These are phyloP conservation scores for Eilema depressum DNA, from an alignment of 2,888 invertebrate species.

Conservation along the genomic window DNA sequence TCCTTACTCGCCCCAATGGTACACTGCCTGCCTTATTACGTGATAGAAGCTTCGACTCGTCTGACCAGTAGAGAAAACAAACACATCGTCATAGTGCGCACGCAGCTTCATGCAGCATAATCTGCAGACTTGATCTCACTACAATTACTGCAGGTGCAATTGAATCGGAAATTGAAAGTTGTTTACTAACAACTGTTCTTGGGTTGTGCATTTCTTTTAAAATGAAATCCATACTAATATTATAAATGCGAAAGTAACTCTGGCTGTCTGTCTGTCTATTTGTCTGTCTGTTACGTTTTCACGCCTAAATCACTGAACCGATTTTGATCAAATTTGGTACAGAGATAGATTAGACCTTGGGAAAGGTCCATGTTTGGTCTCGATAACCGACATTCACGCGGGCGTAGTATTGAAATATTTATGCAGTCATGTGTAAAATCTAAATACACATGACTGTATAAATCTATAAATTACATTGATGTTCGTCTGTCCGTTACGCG, in stretches of 20 bases:
- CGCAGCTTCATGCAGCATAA: slow-evolving; percentile 42
- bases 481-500: slow-evolving; percentile 38
- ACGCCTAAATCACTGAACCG: no score
- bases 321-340: no score
- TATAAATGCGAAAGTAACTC: no score
- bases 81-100: slow-evolving; percentile 29
- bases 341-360: no score
- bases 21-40: not conserved
- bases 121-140: slow-evolving; percentile 27
- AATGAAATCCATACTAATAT: no score
- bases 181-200: slow-evolving; percentile 4
- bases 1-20: no score
- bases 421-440: no score
- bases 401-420: no score
- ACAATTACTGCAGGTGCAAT: slow-evolving; percentile 34
- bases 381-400: no score
- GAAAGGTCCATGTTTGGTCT: no score
- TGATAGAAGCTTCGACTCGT: not conserved
- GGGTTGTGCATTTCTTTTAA: not conserved
- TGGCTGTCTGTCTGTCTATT: no score
- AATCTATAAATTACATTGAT: slow-evolving; percentile 3
- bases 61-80: slow-evolving; percentile 40
- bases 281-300: no score
- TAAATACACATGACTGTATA: not conserved
- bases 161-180: slow-evolving; percentile 52